Base-by-base conservation (phyloP, 2,888 invertebrate genomes). In the Blastobasis lacticolella region DNA sequence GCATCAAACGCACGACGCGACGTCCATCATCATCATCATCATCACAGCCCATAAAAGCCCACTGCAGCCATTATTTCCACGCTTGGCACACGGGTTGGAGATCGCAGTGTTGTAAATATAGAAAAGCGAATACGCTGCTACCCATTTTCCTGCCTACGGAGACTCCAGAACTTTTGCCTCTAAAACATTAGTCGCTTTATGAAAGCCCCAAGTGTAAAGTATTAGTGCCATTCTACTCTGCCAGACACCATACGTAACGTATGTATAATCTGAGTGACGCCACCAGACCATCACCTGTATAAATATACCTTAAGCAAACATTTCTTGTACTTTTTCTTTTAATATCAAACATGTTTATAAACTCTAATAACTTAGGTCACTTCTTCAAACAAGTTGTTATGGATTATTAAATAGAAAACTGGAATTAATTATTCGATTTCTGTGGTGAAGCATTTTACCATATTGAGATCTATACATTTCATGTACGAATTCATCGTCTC, bases 381-480 rank as follows among this genome's bases (percentile, higher is more conserved):
- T 8, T 9, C 41, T 41, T 8, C 2, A 7, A 41, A 9, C 7
- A 9, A 8, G 41, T 9, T 41, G 7, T 9, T 41, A 9, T 41
- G 41, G 41, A 9, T 8, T 8, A 41, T 8, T 8, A 41, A 8
- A 9, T 41, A 41, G 7, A 41, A 41, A 41, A 41, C 9, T 41
- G 8, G 7, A 41, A 7, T 41, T 9, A 7, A 41, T 7, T 8
- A 41, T 41, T 41, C 4, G 2, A 8, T 41, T 41, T 41, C 7
- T 41, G 7, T 8, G 7, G 7, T 41, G 41, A 41, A 41, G 9
- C 4, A 9, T 8, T 66, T 67, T 59, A 74, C 75, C 52, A 67
- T 61, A 51, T 75, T 75, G 37, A 75, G 57, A 47, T 64, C 66
- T 46, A 74, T 67, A 49, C 57, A 48, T 49, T 63, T 70, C 42